phyloP scores from a whole-genome alignment of 2,888 invertebrate genomes.

The Epirrita christyi region DNA sequence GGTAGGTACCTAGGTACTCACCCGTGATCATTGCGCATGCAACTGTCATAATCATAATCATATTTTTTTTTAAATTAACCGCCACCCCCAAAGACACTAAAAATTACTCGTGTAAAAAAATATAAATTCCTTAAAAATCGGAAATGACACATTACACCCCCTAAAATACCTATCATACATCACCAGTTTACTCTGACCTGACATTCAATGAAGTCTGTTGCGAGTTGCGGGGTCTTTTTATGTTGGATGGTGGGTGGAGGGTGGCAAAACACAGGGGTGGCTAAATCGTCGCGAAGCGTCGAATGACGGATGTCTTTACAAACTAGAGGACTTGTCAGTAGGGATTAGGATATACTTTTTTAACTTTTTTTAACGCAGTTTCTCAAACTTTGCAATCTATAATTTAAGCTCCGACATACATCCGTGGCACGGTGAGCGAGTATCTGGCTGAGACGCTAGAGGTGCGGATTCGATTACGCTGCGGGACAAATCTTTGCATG shows the following conservation, averaged over 20 bases:
- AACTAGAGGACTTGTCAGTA: constrained; percentile 72
- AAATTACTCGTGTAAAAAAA: constrained; percentile 41
- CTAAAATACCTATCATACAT: constrained; percentile 39
- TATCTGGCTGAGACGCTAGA: too few species aligned
- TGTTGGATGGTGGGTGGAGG: constrained; percentile 53
- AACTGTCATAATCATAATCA: too few species aligned
- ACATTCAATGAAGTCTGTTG: background rate
- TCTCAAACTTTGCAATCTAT: constrained; percentile 52
- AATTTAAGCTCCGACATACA: too few species aligned
- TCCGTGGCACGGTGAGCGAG: too few species aligned
- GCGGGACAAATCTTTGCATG: too few species aligned
- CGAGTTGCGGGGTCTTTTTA: constrained; percentile 39
- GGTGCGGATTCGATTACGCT: too few species aligned
- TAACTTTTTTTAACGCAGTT: constrained; percentile 28
- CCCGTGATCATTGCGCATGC: too few species aligned
- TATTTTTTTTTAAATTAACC: background rate
- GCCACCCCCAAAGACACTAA: constrained; percentile 38
- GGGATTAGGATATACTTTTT: constrained; percentile 45
- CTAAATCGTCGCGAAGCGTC: constrained; percentile 62
- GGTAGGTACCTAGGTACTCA: too few species aligned
- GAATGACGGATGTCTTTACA: constrained; percentile 83
- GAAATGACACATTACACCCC: constrained; percentile 77
- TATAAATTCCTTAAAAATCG: constrained; percentile 54
- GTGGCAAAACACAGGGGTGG: constrained; percentile 61
- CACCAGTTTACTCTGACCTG: constrained; percentile 41